Evolutionary conservation across 2,888 invertebrate species (phyloP), one percentile per base, ranked within the genome.

Genomic region (Acanthosoma haemorrhoidale): DNA sequence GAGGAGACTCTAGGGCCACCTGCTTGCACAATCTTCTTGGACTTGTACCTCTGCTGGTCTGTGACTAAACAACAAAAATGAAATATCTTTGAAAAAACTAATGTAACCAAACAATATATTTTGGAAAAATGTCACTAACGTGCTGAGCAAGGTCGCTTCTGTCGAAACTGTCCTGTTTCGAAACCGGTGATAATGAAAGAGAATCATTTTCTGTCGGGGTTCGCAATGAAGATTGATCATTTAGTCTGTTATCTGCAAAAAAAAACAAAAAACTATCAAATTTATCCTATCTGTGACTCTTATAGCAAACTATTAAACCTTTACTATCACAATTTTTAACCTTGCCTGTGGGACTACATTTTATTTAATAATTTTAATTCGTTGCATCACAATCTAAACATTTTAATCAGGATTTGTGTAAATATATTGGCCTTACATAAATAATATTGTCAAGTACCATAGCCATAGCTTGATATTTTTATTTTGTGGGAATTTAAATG

Each of bases 21-120:
- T 89, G 89, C 76, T 89, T 89, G 66, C 85, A 88, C 16, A 89
- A 79, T 71, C 85, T 83, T 71, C 88, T 81, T 3, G 88, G 88
- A 74, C 88, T 88, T 63, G 84, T 82, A 3, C 84, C 84, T 70
- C 85, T 83, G 69, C 77, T 77, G 41, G 77, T 73, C 75, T 77
- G 63, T 9, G 61, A 68, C 73, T 59, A 68, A 21, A 31, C 2
- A 15, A 18, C 21, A 25, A 58, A 16, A 6, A 9, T 29, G n/a
- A 31, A 25, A 63, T 13, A 11, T 13, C 11, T 6, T 15, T 2
- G 36, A 2, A 57, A 15, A 68, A 21, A 39, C 9, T 60, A 13
- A 16, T 15, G 59, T 2, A n/a, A 39, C 4, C 4, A 41, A 60
- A 21, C 39, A 31, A 25, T 1, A 15, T 36, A 1, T 31, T 15